Base-by-base conservation (phyloP, 2,113 vertebrate species). In the Bufo bufo region DNA sequence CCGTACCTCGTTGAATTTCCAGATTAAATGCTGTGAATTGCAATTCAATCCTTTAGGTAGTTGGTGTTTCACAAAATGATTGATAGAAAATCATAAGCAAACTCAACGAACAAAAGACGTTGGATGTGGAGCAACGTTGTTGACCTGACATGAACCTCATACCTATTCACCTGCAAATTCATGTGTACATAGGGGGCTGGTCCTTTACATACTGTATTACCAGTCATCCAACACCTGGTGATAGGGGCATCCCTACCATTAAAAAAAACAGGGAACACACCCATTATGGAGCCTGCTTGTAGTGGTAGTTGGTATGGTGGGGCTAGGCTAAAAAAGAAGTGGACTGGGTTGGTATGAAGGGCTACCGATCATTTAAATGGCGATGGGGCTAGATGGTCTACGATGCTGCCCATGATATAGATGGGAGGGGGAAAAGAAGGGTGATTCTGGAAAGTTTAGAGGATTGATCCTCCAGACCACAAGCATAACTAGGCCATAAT, bases 61-160 rank as follows among this genome's bases (percentile, higher is more conserved):
- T 43, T 81, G 54, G 0, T 61, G 4, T 56, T n/a, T 54, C n/a
- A 78, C 56, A 59, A 59, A 43, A 59, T 59, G 54, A 81, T 81
- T 58, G 78, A 81, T 81, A 78, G 77, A 78, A 78, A 56, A 61
- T 81, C 78, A 81, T 81, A 81, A 59, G 56, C 54, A 81, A 59
- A 81, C 54, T 45, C 16, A 12, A 33, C 14, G 23, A 61, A 81
- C 78, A 81, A 59, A 43, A 43, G 78, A 4, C 20, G 33, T 8
- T 43, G 56, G 54, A 81, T 59, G 6, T 33, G 6, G 20, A 59
- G 54, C 50, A 52, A 56, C 2, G 11, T 4, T 47, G 52, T 77
- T 54, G 49, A 78, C 77, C 77, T 54, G 77, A 78, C 12, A 5
- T 78, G 77, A 77, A 78, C 49, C 50, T 56, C 77, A 23, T 78